Evolutionary conservation across 2,113 vertebrate genomes (phyloP).

Genomic region (Megaceryle maxima): DNA sequence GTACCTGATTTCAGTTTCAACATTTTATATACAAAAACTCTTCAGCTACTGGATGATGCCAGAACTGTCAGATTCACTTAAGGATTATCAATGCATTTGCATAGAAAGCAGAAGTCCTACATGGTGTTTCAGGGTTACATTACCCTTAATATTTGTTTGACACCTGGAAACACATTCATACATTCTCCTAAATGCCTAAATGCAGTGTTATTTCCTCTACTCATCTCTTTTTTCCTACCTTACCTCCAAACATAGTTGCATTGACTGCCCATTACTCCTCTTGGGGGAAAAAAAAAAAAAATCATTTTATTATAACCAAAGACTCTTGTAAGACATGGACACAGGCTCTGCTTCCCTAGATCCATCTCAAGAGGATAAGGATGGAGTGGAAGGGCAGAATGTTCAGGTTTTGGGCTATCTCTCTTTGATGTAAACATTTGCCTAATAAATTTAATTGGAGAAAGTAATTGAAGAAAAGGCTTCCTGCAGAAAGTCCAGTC

Average conservation of each 20-base stretch:
- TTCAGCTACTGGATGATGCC: not conserved
- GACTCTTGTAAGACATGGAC: not conserved
- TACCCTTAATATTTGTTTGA: not conserved
- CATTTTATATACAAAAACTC: not conserved
- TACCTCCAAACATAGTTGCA: accelerated
- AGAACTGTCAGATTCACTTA: not conserved
- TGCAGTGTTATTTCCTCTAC: not conserved
- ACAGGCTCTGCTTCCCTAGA: not conserved
- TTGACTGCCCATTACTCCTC: not conserved
- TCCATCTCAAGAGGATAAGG: not conserved
- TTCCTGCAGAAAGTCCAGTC: not conserved
- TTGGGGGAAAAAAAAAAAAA: not conserved
- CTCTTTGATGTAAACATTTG: not conserved
- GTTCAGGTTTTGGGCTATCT: not conserved
- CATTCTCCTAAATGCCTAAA: not conserved
- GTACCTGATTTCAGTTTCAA: not conserved
- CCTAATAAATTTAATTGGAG: not conserved
- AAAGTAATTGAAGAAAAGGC: not conserved
- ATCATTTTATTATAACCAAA: not conserved
- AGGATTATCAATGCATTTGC: not conserved
- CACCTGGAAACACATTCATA: not conserved
- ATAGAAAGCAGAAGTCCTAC: not conserved
- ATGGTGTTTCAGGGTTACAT: not conserved
- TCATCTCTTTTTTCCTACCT: not conserved
- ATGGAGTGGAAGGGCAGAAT: not conserved